phyloP scores from a whole-genome alignment of 2,113 vertebrate species.

The Willisornis vidua region DNA sequence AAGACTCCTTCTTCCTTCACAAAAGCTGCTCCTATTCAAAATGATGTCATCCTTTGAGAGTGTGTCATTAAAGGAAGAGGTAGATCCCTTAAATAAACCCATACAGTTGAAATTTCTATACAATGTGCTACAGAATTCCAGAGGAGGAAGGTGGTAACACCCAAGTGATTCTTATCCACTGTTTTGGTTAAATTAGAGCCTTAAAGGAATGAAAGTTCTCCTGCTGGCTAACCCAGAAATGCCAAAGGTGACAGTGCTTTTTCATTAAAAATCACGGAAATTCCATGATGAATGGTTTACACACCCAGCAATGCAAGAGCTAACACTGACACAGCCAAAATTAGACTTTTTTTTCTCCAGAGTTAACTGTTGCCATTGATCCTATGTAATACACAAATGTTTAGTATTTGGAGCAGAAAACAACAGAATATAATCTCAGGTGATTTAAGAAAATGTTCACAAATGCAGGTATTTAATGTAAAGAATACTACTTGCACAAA shows the following conservation, averaged over 20 bases:
- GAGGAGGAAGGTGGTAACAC: rapidly evolving
- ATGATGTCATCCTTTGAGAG: background rate
- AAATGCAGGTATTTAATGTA: background rate
- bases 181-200: background rate
- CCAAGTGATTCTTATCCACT: background rate
- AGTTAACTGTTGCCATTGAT: background rate
- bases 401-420: background rate
- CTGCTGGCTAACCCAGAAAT: background rate
- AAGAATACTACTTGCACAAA: background rate
- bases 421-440: background rate
- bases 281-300: background rate
- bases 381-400: background rate
- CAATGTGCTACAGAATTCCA: background rate
- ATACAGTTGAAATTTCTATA: background rate
- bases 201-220: background rate
- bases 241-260: background rate
- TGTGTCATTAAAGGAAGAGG: background rate
- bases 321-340: background rate
- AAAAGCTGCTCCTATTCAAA: background rate
- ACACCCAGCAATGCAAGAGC: background rate
- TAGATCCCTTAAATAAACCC: background rate
- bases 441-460: background rate
- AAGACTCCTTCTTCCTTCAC: background rate
- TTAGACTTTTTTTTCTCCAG: background rate
- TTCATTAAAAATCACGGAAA: background rate